Evolutionary conservation across 2,797 vertebrate species (phyloP).

Genomic region (Enteromius radiatus): DNA sequence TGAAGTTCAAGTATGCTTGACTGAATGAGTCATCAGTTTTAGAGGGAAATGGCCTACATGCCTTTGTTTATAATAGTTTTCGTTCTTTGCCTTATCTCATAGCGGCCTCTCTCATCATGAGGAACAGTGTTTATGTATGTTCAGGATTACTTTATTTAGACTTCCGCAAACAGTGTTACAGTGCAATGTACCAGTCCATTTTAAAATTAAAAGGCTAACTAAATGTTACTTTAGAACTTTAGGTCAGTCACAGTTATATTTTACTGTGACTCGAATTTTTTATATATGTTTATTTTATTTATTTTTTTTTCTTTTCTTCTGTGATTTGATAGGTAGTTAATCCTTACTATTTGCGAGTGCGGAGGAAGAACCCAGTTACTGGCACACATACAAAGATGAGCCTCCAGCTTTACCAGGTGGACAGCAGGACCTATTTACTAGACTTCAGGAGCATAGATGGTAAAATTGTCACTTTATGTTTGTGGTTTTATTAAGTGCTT

Average conservation of each 20-base stretch:
- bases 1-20: background rate
- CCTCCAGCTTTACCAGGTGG: conserved; percentile 97
- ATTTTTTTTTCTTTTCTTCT: conserved; percentile 7
- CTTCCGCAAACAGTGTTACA: background rate
- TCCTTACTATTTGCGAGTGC: conserved; percentile 94
- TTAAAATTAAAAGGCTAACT: background rate
- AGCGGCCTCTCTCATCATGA: conserved; percentile 10
- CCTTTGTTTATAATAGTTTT: background rate
- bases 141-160: background rate
- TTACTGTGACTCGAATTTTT: too few relatives aligned
- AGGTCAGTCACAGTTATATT: background rate
- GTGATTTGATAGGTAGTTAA: conserved; percentile 87
- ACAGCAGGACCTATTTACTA: conserved; percentile 95
- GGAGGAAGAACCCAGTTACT: conserved; percentile 94
- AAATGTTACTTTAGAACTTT: background rate
- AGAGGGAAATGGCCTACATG: background rate
- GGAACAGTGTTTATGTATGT: conserved; percentile 23
- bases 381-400: conserved; percentile 98
- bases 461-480: conserved; percentile 62
- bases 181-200: background rate
- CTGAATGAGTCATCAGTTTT: background rate
- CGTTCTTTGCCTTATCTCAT: conserved; percentile 9
- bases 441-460: conserved; percentile 99
- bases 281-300: too few relatives aligned
- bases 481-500: background rate